Evolutionary conservation across 2,797 vertebrate species (phyloP), one percentile per base, ranked within the genome.

Genomic region (Lepus townsendii): DNA sequence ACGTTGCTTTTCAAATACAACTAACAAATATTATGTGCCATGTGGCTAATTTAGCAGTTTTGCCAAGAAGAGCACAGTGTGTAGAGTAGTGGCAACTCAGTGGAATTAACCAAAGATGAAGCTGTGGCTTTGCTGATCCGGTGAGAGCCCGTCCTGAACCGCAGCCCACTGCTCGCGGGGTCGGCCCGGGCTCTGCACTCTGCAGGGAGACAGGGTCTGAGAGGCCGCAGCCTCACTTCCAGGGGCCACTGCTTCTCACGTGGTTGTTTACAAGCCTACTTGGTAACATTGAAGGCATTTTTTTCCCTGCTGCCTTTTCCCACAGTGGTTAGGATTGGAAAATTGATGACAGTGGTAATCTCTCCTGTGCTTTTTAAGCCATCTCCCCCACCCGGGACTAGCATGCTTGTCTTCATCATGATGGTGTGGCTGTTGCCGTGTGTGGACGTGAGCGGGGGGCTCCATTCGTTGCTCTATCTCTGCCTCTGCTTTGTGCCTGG

Each of bases 21-120:
- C 85, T 94, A 95, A 88, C 91, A 86, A 90, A 91, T 79, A 96
- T 96, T 19, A 91, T 93, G 97, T 97, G 97, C 98, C 97, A 90
- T 30, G 97, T 94, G 96, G 96, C 95, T 88, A 94, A 96, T 91
- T 96, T 95, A 96, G 96, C 96, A 84, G 97, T 97, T 89, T 90
- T 83, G 96, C 68, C 57, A 93, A 87, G 97, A 95, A 94, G 97
- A 98, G 97, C 97, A 97, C 97, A 94, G 95, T 95, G 96, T 88
- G 84, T 91, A 97, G 96, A 97, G 96, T 96, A 96, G 97, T 94
- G 97, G 96, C 97, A 95, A 98, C 98, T 98, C 97, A 78, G 94
- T 98, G 96, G 98, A 97, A 98, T 98, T 98, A 99, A 99, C 99
- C 99, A 99, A 99, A 99, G 99, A 99, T 94, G 95, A 98, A 98